Evolutionary conservation across 1,140 invertebrate species (phyloP), one percentile per base, ranked within the genome.

Genomic region (Drosophila mauritiana): DNA sequence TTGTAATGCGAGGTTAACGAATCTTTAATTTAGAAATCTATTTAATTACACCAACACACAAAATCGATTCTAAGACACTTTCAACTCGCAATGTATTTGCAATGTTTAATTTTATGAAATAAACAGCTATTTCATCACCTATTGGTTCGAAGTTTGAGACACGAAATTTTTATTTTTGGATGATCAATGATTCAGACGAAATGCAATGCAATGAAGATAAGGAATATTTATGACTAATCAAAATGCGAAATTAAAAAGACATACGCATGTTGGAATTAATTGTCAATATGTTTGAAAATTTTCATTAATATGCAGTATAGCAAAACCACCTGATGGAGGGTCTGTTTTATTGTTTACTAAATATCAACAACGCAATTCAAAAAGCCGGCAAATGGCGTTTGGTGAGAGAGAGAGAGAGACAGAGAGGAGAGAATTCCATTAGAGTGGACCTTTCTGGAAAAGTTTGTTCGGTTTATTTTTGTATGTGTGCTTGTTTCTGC

Each of bases 261-360:
- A 36, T 17, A 58, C 8, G 48, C n/a, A 15, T 45, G 31, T n/a
- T 20, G 43, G 59, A 82, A 68, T 63, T 12, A 63, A 22, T 15
- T 27, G 25, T 20, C 22, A 48, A 43, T 8, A 42, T 22, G 45
- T 31, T 68, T 64, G 39, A 45, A 43, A 27, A 12, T 36, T 20
- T 56, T 84, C 59, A 80, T 72, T 73, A 73, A 86, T 58, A 75
- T 75, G 51, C 46, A 31, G 37, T n/a, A 49, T 27, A 59, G 61
- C 46, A 27, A 61, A 81, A 70, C 75, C 81, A 85, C 73, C 78
- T 85, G 82, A 86, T 81, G 37, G 73, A 40, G 51, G 42, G 40
- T 54, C 45, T 77, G 65, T 79, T 72, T 81, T 64, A 65, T 85
- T 85, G 73, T 85, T 81, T 78, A 86, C 67, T 68, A 86, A 86